Evolutionary conservation across 2,797 vertebrate species (phyloP), one percentile per base, ranked within the genome.

Genomic region (Thamnophis elegans): DNA sequence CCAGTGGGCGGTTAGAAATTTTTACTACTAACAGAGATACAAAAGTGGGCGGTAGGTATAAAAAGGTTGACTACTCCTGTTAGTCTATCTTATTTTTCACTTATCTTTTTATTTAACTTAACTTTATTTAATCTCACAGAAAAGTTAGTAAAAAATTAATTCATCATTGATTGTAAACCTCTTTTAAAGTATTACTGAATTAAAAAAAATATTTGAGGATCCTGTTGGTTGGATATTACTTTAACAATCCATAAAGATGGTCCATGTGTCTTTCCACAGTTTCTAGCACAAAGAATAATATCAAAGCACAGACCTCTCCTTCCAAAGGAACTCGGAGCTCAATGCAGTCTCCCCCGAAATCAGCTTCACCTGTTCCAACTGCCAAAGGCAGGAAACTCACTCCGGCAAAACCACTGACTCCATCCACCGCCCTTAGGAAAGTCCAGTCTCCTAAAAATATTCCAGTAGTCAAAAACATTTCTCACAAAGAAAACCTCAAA

Each of bases 321-420:
- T 98, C 98, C 96, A 99, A 99, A 97, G 98, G 97, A 93, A 98
- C 97, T 95, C 97, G 98, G 85, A 97, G 98, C 90, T 98, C 98
- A 97, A 98, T 98, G 98, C 98, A 98, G 96, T 97, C 98, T 92
- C 97, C 98, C 92, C 98, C 98, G 97, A 98, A 99, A 96, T 97
- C 56, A 7, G 32, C 54, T 32, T 36, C 89, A 32, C 53, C 97
- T 96, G 93, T 95, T 98, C 58, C 96, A 92, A 90, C 87, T 68
- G 94, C 97, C 94, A 91, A 98, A 5, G 97, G 97, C 94, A 98
- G 97, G 97, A 99, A 98, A 95, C 98, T 98, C 82, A 97, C 98
- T 89, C 96, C 98, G 94, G 98, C 97, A 94, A 98, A 98, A 95
- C 87, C 97, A 95, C 92, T 98, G 0, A 96, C 90, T 96, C 93